Base-by-base conservation (phyloP, 2,797 vertebrate species). In the Anomalospiza imberbis region DNA sequence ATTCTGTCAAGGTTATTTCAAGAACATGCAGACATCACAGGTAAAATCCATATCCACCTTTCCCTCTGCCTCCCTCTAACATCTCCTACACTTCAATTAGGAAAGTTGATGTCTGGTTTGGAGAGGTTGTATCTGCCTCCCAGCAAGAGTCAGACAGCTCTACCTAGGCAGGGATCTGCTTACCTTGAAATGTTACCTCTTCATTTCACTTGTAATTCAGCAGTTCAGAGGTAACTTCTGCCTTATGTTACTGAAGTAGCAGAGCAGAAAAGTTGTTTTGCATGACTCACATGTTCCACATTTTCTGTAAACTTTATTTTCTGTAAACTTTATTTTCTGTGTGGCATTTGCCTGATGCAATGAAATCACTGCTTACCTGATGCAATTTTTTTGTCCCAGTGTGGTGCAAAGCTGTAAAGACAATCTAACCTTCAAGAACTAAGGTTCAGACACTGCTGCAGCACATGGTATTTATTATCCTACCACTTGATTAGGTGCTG, bases 401-500 rank as follows among this genome's bases (percentile, higher is more conserved):
- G 12, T 4, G 12, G 47, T 38, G 51, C 44, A 90, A 75, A 88
- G 50, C 82, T 81, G 44, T 88, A 83, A 95, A 95, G 91, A 68
- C n/a, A 88, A 88, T 63, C 61, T 74, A 89, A 66, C 31, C 28
- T 78, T 93, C 9, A 4, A 34, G 1, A 21, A 22, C 13, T 48
- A 76, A 72, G n/a, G 16, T 28, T 90, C 77, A 91, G 68, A 70
- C 63, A 25, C 44, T 31, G 47, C 79, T 75, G 44, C 60, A 74
- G 55, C 66, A 73, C 62, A 36, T 70, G 74, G 66, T 70, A 73
- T 89, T 90, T 95, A 34, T 85, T 87, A 67, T 55, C 58, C 53
- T 78, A 73, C 58, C 6, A 8, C 47, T 63, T 81, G 76, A 94
- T 95, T 88, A 92, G 77, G 92, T 95, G 88, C 38, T 95, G 85